Conservation (phyloP, 2,797 vertebrate genomes). For the Selene dorsalis region DNA sequence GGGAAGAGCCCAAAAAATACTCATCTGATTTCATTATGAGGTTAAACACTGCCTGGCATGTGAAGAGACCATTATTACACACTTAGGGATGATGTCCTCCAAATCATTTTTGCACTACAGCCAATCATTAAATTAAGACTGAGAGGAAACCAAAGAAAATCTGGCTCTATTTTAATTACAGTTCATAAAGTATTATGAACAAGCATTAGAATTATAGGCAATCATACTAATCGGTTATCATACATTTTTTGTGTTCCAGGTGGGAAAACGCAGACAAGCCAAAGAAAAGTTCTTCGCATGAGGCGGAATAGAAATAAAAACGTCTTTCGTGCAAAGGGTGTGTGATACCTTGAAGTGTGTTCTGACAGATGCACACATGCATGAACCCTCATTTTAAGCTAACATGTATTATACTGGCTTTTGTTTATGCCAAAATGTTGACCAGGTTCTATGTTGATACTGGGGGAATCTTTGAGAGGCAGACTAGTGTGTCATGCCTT, state of each 20-base stretch:
- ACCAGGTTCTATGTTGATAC: constrained; percentile 23
- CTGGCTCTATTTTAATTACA: constrained; percentile 12
- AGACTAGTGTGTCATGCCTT: constrained; percentile 37
- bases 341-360: not conserved
- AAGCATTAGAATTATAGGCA: not conserved
- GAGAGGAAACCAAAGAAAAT: constrained; percentile 14
- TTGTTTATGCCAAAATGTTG: constrained; percentile 22
- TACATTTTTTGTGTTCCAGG: constrained; percentile 56
- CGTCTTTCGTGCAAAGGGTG: constrained; percentile 23
- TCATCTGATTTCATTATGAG: constrained; percentile 29
- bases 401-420: constrained; percentile 8
- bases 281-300: constrained; percentile 40
- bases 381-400: constrained; percentile 31
- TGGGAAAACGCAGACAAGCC: constrained; percentile 34
- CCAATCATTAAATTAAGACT: constrained; percentile 11
- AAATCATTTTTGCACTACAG: constrained; percentile 13
- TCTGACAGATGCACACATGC: constrained; percentile 16
- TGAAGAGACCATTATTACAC: constrained; percentile 6
- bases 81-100: constrained; percentile 18
- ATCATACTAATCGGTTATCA: constrained; percentile 43
- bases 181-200: not conserved
- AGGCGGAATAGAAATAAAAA: constrained; percentile 46
- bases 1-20: constrained; percentile 12
- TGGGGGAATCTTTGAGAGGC: constrained; percentile 1
- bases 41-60: constrained; percentile 20